Evolutionary conservation across 2,888 invertebrate species (phyloP), one percentile per base, ranked within the genome.

Genomic region (Chaitophorus viminalis): DNA sequence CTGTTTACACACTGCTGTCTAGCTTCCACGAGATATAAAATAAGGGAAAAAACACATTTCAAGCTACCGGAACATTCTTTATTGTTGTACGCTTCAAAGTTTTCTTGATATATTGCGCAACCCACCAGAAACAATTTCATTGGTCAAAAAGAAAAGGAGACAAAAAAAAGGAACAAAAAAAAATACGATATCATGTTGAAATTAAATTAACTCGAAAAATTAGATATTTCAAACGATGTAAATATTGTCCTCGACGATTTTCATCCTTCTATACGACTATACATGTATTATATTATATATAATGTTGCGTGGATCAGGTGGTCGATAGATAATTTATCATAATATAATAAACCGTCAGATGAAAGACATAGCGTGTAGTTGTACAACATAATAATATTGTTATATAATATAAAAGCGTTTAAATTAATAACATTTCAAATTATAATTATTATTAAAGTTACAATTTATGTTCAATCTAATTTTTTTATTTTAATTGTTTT

Each of bases 81-180:
- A 82, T 74, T 82, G 74, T 82, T 82, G 65, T 77, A 77, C 70
- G 77, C 54, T 77, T 85, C 77, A 70, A 39, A 85, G 77, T 85
- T 68, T 46, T n/a, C 82, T 75, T 84, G 65, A 82, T 82, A 74
- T 74, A 82, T 54, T 60, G 65, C 65, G 75, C 65, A 29, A 29
- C 83, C 83, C 39, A 75, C 75, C 75, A 84, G 75, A 84, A 84
- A 84, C 85, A 78, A 85, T 85, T 85, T 70, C 77, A 54, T 78
- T 36, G 85, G 17, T 54, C 3, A 39, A 29, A 25, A 81, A 8
- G 25, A 60, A 60, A 81, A 81, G 36, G 65, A 18, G 17, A 18
- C 25, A 29, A 82, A 72, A 54, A 83, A 54, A 60, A 1, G n/a
- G 25, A 76, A 60, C 17, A 68, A 84, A 65, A 65, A 33, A 68